Evolutionary conservation across 2,797 vertebrate species (phyloP).

Genomic region (Sternotherus odoratus): DNA sequence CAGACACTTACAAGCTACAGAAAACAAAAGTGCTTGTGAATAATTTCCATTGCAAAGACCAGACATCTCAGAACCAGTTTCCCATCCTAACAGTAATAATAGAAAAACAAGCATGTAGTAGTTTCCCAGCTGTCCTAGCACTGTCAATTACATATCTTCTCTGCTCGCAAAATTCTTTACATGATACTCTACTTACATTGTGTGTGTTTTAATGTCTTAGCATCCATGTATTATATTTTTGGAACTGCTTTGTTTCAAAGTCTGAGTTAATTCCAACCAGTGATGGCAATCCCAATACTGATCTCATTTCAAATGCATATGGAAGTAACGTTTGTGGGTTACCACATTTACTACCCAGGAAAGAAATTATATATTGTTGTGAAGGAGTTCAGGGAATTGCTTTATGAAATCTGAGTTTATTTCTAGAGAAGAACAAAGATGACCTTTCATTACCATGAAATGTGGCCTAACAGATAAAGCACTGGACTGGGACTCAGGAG

Average conservation of each 20-base stretch:
- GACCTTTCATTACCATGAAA: background rate
- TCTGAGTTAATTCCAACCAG: background rate
- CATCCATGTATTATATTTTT: background rate
- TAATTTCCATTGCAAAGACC: background rate
- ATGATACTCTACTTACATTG: background rate
- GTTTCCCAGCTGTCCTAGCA: background rate
- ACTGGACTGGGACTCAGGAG: background rate
- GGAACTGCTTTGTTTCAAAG: background rate
- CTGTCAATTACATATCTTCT: background rate
- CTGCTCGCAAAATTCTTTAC: background rate
- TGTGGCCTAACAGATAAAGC: background rate
- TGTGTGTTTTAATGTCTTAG: background rate
- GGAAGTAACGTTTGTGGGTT: background rate
- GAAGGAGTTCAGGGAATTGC: background rate
- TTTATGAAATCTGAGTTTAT: slow-evolving; percentile 60
- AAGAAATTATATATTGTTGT: background rate
- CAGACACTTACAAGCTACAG: background rate
- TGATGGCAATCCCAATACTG: background rate
- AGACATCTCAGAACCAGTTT: background rate
- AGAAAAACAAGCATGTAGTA: background rate
- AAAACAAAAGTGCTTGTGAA: background rate
- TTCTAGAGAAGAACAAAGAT: slow-evolving; percentile 21
- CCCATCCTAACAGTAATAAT: background rate
- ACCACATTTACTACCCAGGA: slow-evolving; percentile 11
- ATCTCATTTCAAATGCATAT: background rate